Conservation (phyloP, 2,888 invertebrate genomes). For the Venustoraphidia nigricollis region DNA sequence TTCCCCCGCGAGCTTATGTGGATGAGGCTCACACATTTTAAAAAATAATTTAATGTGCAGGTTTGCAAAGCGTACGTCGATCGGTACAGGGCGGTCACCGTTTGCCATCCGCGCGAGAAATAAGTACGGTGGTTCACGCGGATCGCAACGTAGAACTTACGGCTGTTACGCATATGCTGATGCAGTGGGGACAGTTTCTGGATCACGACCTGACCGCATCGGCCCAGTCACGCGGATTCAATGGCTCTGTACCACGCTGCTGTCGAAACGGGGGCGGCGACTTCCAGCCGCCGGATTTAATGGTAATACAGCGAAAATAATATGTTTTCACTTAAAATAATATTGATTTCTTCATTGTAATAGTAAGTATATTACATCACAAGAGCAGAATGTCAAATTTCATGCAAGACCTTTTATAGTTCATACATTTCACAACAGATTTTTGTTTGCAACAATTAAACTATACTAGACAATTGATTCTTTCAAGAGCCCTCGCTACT, state of each 20-base stretch:
- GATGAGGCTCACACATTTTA: too few species aligned
- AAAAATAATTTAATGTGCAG: conserved; percentile 16
- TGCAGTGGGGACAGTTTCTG: conserved; percentile 86
- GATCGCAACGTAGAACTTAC: conserved; percentile 47
- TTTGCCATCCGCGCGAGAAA: conserved; percentile 60
- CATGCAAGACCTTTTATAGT: too few species aligned
- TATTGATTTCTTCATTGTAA: too few species aligned
- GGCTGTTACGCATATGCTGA: conserved; percentile 61
- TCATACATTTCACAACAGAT: too few species aligned
- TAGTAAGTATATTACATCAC: too few species aligned
- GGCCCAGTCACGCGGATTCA: conserved; percentile 60
- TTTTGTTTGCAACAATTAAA: too few species aligned
- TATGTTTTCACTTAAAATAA: too few species aligned
- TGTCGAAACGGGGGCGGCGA: conserved; percentile 45
- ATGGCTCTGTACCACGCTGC: conserved; percentile 64
- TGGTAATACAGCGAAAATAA: too few species aligned
- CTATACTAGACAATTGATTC: too few species aligned
- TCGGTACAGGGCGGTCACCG: conserved; percentile 37
- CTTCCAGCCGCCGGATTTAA: conserved; percentile 42
- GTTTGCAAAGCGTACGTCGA: conserved; percentile 35
- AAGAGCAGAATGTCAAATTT: too few species aligned
- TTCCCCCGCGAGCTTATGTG: too few species aligned
- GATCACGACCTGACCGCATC: conserved; percentile 78
- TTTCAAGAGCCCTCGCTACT: too few species aligned
- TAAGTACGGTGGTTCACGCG: conserved; percentile 53